phyloP scores from a whole-genome alignment of 64 coral and sea anemone species.

The Montipora cactus region DNA sequence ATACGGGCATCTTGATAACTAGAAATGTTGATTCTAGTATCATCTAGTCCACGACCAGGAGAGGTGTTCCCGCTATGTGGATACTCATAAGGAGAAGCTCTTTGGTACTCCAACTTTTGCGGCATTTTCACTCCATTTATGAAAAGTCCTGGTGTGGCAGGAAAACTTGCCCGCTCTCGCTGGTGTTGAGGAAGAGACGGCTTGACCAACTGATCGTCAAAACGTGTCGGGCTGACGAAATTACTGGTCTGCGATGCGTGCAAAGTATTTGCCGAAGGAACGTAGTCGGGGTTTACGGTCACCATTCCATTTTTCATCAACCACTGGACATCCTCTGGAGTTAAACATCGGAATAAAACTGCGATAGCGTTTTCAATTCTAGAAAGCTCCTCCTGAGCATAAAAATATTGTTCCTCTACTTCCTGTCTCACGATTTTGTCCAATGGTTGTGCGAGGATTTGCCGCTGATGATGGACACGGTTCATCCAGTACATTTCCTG shows the following conservation, averaged over 20 bases:
- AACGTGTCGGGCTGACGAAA: background rate
- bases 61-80: background rate
- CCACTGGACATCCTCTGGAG: slow-evolving; percentile 26
- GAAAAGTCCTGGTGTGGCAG: background rate
- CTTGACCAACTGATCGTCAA: background rate
- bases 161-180: background rate
- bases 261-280: background rate
- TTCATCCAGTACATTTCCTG: slow-evolving; percentile 63
- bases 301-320: slow-evolving; percentile 31
- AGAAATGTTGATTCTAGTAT: background rate
- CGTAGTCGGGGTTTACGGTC: background rate
- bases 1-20: background rate
- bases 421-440: slow-evolving; percentile 36
- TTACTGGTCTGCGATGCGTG: slow-evolving; percentile 18
- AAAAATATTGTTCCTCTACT: slow-evolving; percentile 58
- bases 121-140: slow-evolving; percentile 1
- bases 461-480: slow-evolving; percentile 39
- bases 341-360: slow-evolving; percentile 32
- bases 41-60: background rate
- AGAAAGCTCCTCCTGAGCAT: slow-evolving; percentile 53
- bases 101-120: background rate
- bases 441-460: slow-evolving; percentile 43
- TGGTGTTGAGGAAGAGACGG: slow-evolving; percentile 28
- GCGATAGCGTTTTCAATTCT: slow-evolving; percentile 57
- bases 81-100: background rate